Evolutionary conservation across 1,140 invertebrate genomes (phyloP).

Genomic region (Choristoneura fumiferana): DNA sequence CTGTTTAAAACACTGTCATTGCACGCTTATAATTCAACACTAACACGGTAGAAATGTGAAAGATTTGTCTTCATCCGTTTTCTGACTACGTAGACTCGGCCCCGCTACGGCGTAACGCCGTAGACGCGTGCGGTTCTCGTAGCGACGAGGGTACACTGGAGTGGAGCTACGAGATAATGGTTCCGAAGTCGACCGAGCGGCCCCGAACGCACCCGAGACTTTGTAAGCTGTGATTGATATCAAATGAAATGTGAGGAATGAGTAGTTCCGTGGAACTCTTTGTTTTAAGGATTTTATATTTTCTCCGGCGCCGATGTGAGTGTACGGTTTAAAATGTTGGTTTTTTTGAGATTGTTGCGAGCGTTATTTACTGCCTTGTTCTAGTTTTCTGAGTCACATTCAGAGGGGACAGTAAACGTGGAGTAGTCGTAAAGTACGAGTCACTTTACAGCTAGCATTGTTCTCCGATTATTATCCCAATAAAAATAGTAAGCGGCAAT

Average conservation of each 20-base stretch:
- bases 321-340: not conserved
- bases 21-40: slow-evolving; percentile 42
- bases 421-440: no score
- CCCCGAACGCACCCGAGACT: slow-evolving; percentile 50
- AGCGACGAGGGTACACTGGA: slow-evolving; percentile 55
- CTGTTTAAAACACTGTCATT: slow-evolving; percentile 43
- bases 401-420: no score
- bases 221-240: slow-evolving; percentile 74
- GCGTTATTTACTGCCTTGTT: not conserved
- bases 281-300: slow-evolving; percentile 67
- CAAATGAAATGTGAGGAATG: slow-evolving; percentile 75
- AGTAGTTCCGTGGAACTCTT: slow-evolving; percentile 67
- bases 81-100: slow-evolving; percentile 30
- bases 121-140: slow-evolving; percentile 51
- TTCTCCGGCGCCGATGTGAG: slow-evolving; percentile 27
- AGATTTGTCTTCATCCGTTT: slow-evolving; percentile 9
- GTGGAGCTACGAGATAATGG: slow-evolving; percentile 50
- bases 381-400: no score
- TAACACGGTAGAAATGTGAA: slow-evolving; percentile 21
- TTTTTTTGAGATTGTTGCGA: not conserved
- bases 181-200: slow-evolving; percentile 54
- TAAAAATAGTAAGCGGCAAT: no score
- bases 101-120: slow-evolving; percentile 46
- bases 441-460: no score
- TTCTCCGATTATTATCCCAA: no score